Evolutionary conservation across 2,113 vertebrate species (phyloP), one percentile per base, ranked within the genome.

Genomic region (Rafetus swinhoei): DNA sequence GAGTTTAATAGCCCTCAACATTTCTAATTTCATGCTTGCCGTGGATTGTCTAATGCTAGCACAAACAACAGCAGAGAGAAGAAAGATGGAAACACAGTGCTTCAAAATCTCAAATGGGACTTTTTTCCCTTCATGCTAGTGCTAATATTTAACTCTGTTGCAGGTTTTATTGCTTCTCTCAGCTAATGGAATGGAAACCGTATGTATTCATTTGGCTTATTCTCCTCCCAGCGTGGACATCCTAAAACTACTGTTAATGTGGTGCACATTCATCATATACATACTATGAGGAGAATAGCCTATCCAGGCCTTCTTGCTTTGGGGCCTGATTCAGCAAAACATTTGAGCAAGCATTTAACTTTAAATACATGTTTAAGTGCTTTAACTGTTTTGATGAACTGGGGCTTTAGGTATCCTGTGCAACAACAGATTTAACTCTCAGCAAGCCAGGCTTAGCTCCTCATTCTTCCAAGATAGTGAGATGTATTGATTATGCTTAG

Each of bases 1-100:
- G n/a, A 45, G 69, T 65, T 85, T 86, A 91, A 84, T 87, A 81
- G 84, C 62, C 56, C 86, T 93, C 56, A 32, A 52, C 84, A 81
- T 83, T 81, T 60, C 82, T 86, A 25, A 53, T 86, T 79, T 93
- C 85, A 60, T 60, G 82, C 86, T 86, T 84, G 19, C 29, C 9
- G 82, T 22, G 74, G 81, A 90, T 57, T 55, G n/a, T 45, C 72
- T 22, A 25, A 10, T 53, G 81, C 81, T 85, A 79, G 77, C 3
- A 56, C 24, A 50, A 91, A 89, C 54, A 72, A 55, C 59, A 11
- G 18, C 5, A 72, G 53, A 54, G 53, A 24, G 32, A 56, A 18
- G 55, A 91, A 90, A 35, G 81, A 56, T 21, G 60, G 35, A 85
- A 74, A 24, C 53, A 56, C 39, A 13, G 24, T 12, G 25, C 53